phyloP scores from a whole-genome alignment of 2,797 vertebrate species.

The Periparus ater region DNA sequence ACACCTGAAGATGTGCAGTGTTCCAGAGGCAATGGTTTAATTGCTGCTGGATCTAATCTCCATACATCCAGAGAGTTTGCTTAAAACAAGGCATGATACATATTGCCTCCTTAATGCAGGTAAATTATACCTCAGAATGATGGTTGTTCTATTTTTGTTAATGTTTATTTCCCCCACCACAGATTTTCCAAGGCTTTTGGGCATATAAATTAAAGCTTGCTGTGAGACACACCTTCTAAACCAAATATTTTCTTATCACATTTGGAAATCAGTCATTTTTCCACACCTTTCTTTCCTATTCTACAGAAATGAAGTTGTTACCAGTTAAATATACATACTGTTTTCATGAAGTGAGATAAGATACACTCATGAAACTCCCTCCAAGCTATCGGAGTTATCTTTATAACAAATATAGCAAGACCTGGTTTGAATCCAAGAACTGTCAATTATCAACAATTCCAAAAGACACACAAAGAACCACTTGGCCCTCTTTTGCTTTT shows the following conservation, averaged over 20 bases:
- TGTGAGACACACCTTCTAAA: constrained; percentile 16
- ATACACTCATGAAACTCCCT: neutral
- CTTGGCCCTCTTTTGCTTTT: neutral
- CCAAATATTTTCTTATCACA: neutral
- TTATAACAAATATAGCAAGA: neutral
- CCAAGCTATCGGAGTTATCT: neutral
- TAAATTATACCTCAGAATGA: neutral
- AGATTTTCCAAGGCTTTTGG: neutral
- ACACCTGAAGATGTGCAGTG: neutral
- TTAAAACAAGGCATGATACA: neutral
- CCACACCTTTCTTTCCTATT: neutral
- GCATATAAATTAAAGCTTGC: neutral
- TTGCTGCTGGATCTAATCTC: neutral
- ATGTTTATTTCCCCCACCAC: neutral
- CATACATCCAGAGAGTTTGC: neutral
- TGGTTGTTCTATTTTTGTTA: neutral
- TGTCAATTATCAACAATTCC: neutral
- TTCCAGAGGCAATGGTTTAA: neutral
- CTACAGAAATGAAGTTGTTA: neutral
- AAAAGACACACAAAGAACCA: neutral
- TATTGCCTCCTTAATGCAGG: neutral
- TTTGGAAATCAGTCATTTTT: neutral
- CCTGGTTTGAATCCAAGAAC: neutral
- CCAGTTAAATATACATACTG: neutral
- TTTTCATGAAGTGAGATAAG: neutral